A percentile compares a stretch with the other conserved stretches of the same genome.
Conservation (phyloP, 2,113 vertebrate genomes). For the Aspiorhynchus laticeps region DNA sequence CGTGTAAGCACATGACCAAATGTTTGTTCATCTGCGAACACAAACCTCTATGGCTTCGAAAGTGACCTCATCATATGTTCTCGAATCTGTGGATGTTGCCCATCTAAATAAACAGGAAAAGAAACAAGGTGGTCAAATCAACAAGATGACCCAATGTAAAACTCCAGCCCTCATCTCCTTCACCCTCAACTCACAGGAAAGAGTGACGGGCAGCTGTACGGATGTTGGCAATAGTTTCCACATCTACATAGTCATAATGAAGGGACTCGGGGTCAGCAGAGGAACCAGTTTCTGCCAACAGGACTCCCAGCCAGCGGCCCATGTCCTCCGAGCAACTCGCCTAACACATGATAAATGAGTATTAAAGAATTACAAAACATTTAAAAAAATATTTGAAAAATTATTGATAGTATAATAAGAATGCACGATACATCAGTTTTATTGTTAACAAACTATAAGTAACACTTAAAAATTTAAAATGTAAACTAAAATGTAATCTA, state of each 20-base stretch:
- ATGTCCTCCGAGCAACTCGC: constrained; percentile 90
- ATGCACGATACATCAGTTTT: neutral
- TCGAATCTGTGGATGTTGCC: constrained; percentile 81
- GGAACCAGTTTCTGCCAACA: constrained; percentile 89
- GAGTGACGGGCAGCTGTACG: constrained; percentile 91
- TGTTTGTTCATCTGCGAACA: neutral
- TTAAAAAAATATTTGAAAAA: too few species aligned
- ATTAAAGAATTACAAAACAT: neutral
- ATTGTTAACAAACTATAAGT: neutral
- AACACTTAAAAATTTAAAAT: neutral
- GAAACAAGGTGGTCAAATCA: neutral
- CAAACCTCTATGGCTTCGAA: constrained; percentile 75
- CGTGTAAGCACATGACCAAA: neutral
- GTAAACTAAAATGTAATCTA: neutral
- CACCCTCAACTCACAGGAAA: constrained; percentile 85
- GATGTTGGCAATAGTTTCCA: constrained; percentile 94
- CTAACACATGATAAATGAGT: constrained; percentile 65
- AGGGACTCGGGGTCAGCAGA: constrained; percentile 86
- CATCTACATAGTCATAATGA: constrained; percentile 96
- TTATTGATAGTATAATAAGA: neutral
- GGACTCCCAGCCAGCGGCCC: constrained; percentile 93
- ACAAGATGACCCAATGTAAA: neutral
- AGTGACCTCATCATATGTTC: constrained; percentile 90
- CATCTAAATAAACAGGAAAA: constrained; percentile 75
- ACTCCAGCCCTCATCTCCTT: neutral